Percentiles rank a stretch among this genome's conserved stretches.
Conservation (phyloP, 2,797 vertebrate genomes). For the Clarias fuscus region DNA sequence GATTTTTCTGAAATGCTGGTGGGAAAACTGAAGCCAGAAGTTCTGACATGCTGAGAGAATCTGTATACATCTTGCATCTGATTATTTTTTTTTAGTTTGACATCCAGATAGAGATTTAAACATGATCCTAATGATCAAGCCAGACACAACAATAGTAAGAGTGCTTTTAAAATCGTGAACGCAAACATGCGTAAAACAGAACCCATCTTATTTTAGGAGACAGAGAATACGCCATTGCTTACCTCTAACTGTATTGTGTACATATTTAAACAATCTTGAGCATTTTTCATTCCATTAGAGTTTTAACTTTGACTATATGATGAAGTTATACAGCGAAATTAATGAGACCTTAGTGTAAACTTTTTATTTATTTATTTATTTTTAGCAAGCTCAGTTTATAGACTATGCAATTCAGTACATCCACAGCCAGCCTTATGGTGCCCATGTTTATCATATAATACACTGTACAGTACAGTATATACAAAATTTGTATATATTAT, state of each 20-base stretch:
- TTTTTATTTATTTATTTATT: background rate
- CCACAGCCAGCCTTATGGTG: background rate
- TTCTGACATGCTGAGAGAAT: background rate
- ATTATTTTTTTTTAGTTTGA: background rate
- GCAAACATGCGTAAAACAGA: background rate
- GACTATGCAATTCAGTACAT: background rate
- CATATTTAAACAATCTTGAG: background rate
- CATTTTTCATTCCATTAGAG: background rate
- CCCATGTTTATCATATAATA: no score
- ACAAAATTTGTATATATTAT: no score
- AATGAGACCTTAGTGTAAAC: background rate
- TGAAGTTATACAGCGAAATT: background rate
- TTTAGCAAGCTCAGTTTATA: background rate
- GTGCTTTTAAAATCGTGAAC: background rate
- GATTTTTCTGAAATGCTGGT: background rate
- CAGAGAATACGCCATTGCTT: background rate
- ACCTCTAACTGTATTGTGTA: background rate
- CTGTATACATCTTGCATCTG: background rate
- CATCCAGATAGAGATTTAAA: background rate
- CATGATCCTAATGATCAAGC: background rate
- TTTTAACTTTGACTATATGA: background rate
- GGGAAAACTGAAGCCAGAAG: background rate
- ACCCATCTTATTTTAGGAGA: background rate
- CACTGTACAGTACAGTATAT: no score
- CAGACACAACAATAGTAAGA: background rate